A percentile compares a stretch with the other conserved stretches of the same genome.
These are phyloP conservation scores for Caenorhabditis sinica DNA, from an alignment of 2,888 invertebrate species.

Conservation along the genomic window DNA sequence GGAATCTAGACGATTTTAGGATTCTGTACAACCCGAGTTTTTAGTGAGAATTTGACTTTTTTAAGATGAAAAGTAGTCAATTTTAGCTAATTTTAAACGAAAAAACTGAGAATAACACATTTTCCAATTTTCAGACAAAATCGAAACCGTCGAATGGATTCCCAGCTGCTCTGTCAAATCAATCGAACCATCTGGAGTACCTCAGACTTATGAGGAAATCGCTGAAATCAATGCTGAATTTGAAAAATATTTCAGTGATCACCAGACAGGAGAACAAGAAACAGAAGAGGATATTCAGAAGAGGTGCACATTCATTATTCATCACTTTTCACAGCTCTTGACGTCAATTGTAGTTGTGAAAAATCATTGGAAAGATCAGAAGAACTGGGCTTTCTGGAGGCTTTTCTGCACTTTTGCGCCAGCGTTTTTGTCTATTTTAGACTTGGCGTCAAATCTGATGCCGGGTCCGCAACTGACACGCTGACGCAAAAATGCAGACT, in stretches of 20 bases:
- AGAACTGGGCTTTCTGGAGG: not conserved
- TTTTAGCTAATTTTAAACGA: too few relatives aligned
- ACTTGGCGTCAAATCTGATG: too few relatives aligned
- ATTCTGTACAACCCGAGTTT: too few relatives aligned
- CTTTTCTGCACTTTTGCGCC: too few relatives aligned
- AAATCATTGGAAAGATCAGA: not conserved
- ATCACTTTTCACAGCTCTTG: not conserved
- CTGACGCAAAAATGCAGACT: too few relatives aligned
- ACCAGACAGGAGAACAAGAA: not conserved
- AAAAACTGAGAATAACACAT: not conserved
- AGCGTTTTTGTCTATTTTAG: too few relatives aligned
- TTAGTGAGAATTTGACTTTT: too few relatives aligned
- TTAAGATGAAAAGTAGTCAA: too few relatives aligned
- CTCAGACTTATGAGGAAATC: not conserved
- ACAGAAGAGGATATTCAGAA: conserved; percentile 28
- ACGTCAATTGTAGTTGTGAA: not conserved
- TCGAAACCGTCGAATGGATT: conserved; percentile 48
- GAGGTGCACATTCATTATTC: conserved; percentile 12
- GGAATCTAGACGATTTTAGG: too few relatives aligned
- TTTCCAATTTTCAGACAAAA: conserved; percentile 6
- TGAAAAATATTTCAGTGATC: conserved; percentile 5
- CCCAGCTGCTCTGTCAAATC: conserved; percentile 40
- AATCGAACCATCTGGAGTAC: not conserved
- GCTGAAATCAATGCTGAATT: not conserved
- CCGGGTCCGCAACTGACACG: too few relatives aligned